These are phyloP conservation scores for Linyphia triangularis DNA, from an alignment of 2,888 invertebrate genomes.

Conservation along the genomic window DNA sequence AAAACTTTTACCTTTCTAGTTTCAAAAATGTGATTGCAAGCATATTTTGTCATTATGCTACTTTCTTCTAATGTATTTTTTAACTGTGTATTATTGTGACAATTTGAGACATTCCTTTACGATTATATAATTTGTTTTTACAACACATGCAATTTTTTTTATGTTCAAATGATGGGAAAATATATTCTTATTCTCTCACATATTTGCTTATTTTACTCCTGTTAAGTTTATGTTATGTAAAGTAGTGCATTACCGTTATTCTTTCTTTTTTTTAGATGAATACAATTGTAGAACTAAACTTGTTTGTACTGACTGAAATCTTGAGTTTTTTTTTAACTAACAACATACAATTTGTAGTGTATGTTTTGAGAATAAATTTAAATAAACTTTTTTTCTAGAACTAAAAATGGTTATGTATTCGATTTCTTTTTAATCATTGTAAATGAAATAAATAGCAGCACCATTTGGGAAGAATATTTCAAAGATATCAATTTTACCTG, in stretches of 20 bases:
- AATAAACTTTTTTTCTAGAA: slow-evolving; percentile 29
- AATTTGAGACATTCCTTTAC: too few species aligned
- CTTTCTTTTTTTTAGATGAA: neutral
- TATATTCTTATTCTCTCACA: neutral
- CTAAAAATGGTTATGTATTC: neutral
- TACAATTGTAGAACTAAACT: neutral
- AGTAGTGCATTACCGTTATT: neutral
- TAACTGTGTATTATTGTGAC: too few species aligned
- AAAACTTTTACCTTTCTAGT: too few species aligned
- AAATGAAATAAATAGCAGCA: neutral
- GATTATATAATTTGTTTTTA: neutral
- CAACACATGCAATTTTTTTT: neutral
- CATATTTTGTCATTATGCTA: too few species aligned
- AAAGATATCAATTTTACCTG: too few species aligned
- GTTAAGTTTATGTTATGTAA: slow-evolving; percentile 8
- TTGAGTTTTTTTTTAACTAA: neutral
- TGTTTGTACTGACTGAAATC: neutral
- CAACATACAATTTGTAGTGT: neutral
- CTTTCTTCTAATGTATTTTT: too few species aligned
- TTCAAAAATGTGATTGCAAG: too few species aligned
- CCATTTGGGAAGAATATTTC: too few species aligned
- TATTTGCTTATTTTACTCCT: neutral
- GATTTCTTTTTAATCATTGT: neutral
- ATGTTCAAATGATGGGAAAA: neutral
- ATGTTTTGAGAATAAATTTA: neutral